Conservation (phyloP, 1,140 invertebrate species). For the Galleria mellonella region DNA sequence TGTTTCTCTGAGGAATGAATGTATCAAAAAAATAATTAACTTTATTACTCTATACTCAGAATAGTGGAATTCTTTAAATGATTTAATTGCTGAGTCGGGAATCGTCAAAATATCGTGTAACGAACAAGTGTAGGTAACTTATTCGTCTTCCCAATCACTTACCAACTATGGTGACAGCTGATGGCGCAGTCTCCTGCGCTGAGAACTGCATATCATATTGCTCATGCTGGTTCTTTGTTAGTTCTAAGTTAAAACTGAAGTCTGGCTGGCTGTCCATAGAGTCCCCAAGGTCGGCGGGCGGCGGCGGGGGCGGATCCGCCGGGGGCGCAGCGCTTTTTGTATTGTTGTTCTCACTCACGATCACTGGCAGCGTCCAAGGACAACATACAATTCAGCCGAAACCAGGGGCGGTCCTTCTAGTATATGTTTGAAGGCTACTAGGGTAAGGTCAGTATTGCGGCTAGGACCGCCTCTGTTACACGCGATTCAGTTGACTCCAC, state of each 20-base stretch:
- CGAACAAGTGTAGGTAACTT: no score
- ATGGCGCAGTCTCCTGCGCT: slow-evolving; percentile 29
- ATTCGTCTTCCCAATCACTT: slow-evolving; percentile 36
- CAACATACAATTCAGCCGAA: slow-evolving; percentile 25
- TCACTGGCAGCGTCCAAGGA: slow-evolving; percentile 57
- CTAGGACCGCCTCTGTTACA: no score
- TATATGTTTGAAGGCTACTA: not conserved
- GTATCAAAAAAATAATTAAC: no score
- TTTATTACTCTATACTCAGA: no score
- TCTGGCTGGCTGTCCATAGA: slow-evolving; percentile 59
- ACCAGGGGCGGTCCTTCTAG: not conserved
- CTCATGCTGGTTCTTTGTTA: slow-evolving; percentile 81
- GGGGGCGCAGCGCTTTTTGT: slow-evolving; percentile 60
- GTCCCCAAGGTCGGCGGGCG: slow-evolving; percentile 43
- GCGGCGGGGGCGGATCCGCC: slow-evolving; percentile 57
- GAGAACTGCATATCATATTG: slow-evolving; percentile 85
- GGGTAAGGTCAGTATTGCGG: not conserved
- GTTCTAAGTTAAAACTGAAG: slow-evolving; percentile 82
- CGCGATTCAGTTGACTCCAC: no score
- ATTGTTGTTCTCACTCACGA: slow-evolving; percentile 57
- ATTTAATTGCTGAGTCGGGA: no score
- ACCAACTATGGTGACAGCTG: slow-evolving; percentile 74
- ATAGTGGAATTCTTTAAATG: no score
- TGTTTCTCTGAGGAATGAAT: no score
- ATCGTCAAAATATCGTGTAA: no score